Evolutionary conservation across 2,797 vertebrate species (phyloP).

Genomic region (Delichon dasypus): DNA sequence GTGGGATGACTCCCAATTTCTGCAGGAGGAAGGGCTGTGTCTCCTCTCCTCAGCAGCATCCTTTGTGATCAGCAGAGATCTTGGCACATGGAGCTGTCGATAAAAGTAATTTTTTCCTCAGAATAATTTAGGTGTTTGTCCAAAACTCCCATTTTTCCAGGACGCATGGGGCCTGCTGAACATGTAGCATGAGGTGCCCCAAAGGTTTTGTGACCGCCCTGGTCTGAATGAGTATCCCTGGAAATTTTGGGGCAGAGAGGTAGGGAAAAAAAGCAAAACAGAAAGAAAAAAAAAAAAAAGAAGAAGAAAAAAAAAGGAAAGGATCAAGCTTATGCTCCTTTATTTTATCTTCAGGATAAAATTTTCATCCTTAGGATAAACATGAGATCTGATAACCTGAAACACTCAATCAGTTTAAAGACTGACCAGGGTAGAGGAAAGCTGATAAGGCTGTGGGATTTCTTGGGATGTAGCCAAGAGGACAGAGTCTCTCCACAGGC

Average conservation of each 20-base stretch:
- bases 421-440: neutral
- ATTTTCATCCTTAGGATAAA: neutral
- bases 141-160: neutral
- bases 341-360: neutral
- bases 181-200: accelerated
- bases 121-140: neutral
- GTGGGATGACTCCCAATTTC: neutral
- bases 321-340: accelerated
- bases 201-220: neutral
- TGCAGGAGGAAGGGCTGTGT: neutral
- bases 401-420: neutral
- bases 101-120: neutral
- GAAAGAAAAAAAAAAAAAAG: too few relatives aligned
- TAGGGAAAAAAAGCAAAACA: neutral
- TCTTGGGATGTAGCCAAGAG: accelerated
- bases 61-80: neutral
- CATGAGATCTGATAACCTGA: neutral
- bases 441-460: neutral
- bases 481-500: neutral
- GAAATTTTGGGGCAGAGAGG: neutral
- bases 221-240: neutral
- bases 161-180: accelerated
- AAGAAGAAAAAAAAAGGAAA: too few relatives aligned
- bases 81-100: neutral
- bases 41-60: neutral